A percentile compares a stretch with the other conserved stretches of the same genome.
Evolutionary conservation across 2,888 invertebrate genomes (phyloP).

Genomic region (Leucania comma): DNA sequence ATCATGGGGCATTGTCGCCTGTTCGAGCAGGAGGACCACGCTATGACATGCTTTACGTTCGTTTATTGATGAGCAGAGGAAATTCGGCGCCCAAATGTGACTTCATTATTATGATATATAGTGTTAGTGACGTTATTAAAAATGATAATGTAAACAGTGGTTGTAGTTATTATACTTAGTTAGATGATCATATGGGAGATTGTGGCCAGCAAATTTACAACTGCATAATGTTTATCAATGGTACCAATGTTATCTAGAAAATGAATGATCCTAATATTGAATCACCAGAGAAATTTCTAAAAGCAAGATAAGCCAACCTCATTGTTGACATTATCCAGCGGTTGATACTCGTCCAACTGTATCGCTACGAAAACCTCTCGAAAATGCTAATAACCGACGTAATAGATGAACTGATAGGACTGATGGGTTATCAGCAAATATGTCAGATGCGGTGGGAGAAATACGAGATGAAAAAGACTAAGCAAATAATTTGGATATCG

Average conservation of each 20-base stretch:
- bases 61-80: slow-evolving; percentile 47
- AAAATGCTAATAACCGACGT: slow-evolving; percentile 78
- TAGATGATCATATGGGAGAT: not conserved
- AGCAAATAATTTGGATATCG: slow-evolving; percentile 36
- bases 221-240: not conserved
- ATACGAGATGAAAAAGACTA: slow-evolving; percentile 46
- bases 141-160: slow-evolving; percentile 6
- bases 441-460: slow-evolving; percentile 66
- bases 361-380: slow-evolving; percentile 72
- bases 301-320: slow-evolving; percentile 45
- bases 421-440: slow-evolving; percentile 72
- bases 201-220: not conserved
- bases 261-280: slow-evolving; percentile 13
- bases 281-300: slow-evolving; percentile 11
- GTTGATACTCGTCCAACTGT: slow-evolving; percentile 56
- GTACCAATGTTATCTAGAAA: not conserved
- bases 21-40: slow-evolving; percentile 44
- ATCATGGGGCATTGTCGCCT: slow-evolving; percentile 67
- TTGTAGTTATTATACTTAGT: no score
- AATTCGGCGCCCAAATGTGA: slow-evolving; percentile 55
- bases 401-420: slow-evolving; percentile 68
- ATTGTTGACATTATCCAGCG: slow-evolving; percentile 51
- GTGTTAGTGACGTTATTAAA: slow-evolving; percentile 5
- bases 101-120: slow-evolving; percentile 21
- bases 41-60: slow-evolving; percentile 42